Base-by-base conservation (phyloP, 2,797 vertebrate species). In the Pachyuromys duprasi region DNA sequence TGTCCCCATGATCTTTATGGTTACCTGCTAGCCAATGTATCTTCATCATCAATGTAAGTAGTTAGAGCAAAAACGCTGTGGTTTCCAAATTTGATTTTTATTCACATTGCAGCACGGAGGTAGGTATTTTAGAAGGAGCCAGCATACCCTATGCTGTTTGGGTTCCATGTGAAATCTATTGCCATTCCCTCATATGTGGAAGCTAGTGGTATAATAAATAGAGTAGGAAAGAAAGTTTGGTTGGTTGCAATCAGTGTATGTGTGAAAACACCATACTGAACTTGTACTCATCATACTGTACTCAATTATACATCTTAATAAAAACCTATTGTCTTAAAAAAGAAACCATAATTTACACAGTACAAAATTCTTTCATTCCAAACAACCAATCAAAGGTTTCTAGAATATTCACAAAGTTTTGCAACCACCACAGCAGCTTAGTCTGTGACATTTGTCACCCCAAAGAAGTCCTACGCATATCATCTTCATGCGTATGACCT, bases 71-170 rank as follows among this genome's bases (percentile, higher is more conserved):
- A 94, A 83, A 78, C 6, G 24, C 31, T 3, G 91, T 83, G 1
- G 26, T 33, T 53, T 31, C 62, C 74, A 97, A 96, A 87, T 8
- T n/a, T 63, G 39, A 33, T 72, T 98, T 97, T 97, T 81, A 96
- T 97, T 93, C 69, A 55, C 36, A 11, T 11, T 24, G 11, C 22
- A 39, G 75, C 7, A 55, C 55, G 7, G 96, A 97, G 91, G 75
- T 26, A 83, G 96, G 65, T 55, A 92, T 97, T 97, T 33, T 95
- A 97, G 97, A 97, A 97, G 90, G 39, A 96, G 86, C 45, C 0
- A 2, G 17, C 45, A 89, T 94, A 74, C 81, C 97, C 86, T 88
- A 65, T 33, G 78, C 86, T 97, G 76, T 89, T 39, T 93, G 74
- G 65, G 76, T 94, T 97, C 96, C 76, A 86, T 69, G 62, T 63